Base-by-base conservation (phyloP, 92 coral and sea anemone genomes). In the Phenganax stokvisi region DNA sequence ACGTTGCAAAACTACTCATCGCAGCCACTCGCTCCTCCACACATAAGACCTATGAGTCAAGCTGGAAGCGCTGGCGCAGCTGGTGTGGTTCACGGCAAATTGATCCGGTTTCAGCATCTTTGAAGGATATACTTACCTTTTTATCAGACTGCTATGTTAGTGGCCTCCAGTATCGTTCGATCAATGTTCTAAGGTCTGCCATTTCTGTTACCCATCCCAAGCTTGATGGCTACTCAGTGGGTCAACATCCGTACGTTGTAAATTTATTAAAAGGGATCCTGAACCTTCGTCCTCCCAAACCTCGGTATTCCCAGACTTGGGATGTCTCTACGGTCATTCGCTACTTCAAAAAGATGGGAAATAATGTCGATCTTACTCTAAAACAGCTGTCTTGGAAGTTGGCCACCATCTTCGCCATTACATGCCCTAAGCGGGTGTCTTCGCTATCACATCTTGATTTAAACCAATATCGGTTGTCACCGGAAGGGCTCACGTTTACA, bases 51-150 rank as follows among this genome's bases (percentile, higher is more conserved):
- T 86, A 89, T 37, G 84, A 80, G n/a, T 75, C 89, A 2, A 58
- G 77, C 25, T 82, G 84, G 88, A 67, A 58, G 27, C 74, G 75
- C 54, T 85, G 88, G 88, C 12, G 79, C 64, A 54, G 86, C 88
- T 86, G 89, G 92, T 84, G 89, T 86, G 9, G 51, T 89, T 53
- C 71, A 89, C 55, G 81, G 81, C 30, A 86, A 83, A 76, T 83
- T 83, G 58, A 89, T 86, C 87, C 85, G 9, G 29, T 89, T 86
- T 86, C 89, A 12, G 76, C 91, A 16, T 17, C 89, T 47, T 4
- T 89, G 47, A 79, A 75, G 20, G 89, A 74, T 29, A 37, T 60
- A 17, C 79, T 75, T 11, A 13, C 72, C 25, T 59, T 75, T 15
- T 53, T 74, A 25, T 63, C 80, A n/a, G 80, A 75, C 57, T 57